Percentiles rank a stretch among this genome's conserved stretches.
phyloP scores from a whole-genome alignment of 2,113 vertebrate genomes.

The Colius striatus region DNA sequence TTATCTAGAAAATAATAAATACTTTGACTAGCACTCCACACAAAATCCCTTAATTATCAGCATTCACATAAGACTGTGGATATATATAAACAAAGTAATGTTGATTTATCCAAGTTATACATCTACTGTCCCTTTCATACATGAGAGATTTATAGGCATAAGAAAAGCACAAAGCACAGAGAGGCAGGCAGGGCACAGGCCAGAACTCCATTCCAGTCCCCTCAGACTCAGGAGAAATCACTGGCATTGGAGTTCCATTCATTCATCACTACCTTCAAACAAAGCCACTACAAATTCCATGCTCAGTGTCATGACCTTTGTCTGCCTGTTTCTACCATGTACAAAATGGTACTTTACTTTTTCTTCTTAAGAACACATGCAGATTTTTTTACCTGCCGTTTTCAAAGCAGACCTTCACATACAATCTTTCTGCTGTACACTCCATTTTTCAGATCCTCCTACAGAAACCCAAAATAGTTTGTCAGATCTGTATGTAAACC shows the following conservation, averaged over 20 bases:
- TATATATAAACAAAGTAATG: not conserved
- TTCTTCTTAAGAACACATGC: not conserved
- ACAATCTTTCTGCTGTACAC: not conserved
- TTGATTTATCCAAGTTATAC: not conserved
- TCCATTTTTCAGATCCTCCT: not conserved
- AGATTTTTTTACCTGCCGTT: not conserved
- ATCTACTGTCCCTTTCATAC: not conserved
- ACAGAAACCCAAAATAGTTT: conserved; percentile 24
- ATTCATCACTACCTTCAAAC: not conserved
- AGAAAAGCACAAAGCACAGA: not conserved
- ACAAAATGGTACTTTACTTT: not conserved
- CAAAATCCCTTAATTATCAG: not conserved
- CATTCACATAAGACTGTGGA: not conserved
- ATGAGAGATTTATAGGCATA: not conserved
- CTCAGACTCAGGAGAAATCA: not conserved
- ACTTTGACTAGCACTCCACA: not conserved
- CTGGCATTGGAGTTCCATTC: not conserved
- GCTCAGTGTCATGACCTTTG: not conserved
- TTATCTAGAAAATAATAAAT: not conserved
- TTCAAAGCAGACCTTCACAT: not conserved
- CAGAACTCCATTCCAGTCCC: not conserved
- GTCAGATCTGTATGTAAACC: conserved; percentile 25
- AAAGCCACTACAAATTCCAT: not conserved
- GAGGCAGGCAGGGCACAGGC: accelerated
- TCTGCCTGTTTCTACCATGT: accelerated